phyloP scores from a whole-genome alignment of 2,888 invertebrate species.

The Erpobdella octoculata region DNA sequence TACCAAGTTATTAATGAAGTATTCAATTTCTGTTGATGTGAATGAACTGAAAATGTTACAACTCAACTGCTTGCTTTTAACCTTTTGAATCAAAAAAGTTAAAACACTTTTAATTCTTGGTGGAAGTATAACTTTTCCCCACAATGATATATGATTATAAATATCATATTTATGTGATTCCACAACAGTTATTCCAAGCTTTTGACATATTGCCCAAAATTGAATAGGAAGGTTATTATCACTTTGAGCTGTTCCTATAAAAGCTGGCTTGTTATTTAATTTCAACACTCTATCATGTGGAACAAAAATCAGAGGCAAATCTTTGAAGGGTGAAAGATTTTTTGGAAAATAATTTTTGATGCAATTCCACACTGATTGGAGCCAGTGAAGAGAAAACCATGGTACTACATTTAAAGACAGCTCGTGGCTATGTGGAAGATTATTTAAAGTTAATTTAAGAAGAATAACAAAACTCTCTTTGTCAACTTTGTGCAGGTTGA shows the following conservation, averaged over 20 bases:
- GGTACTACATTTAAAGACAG: neutral
- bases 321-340: neutral
- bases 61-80: no score
- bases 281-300: neutral
- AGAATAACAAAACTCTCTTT: neutral
- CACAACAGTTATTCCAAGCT: conserved; percentile 20
- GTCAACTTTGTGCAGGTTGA: neutral
- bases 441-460: neutral
- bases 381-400: conserved; percentile 21
- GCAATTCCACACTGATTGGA: conserved; percentile 14
- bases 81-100: neutral
- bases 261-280: neutral
- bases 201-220: neutral
- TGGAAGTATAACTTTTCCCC: conserved; percentile 15
- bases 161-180: conserved; percentile 2
- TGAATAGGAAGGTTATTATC: neutral
- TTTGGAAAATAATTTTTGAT: conserved; percentile 10
- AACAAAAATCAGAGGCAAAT: conserved; percentile 16
- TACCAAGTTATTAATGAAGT: neutral
- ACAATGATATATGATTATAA: conserved; percentile 11
- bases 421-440: neutral
- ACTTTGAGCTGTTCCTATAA: conserved; percentile 2
- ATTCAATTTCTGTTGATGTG: neutral
- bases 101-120: conserved; percentile 13
- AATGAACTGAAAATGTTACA: no score